A percentile compares a stretch with the other conserved stretches of the same genome.
Conservation (phyloP, 2,888 invertebrate genomes). For the Caenorhabditis becei region DNA sequence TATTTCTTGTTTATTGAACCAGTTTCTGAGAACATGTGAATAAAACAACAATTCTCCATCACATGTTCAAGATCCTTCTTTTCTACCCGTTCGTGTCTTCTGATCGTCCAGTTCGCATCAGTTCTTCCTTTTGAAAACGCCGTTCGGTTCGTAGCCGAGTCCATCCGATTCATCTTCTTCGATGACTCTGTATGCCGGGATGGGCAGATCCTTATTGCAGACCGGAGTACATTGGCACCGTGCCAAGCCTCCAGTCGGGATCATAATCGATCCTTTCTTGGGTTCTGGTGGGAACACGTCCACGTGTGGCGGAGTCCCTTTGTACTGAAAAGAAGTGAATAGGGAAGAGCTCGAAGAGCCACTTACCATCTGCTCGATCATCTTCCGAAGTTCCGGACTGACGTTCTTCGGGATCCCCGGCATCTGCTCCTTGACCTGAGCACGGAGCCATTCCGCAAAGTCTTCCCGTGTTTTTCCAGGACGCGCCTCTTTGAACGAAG, state of each 20-base stretch:
- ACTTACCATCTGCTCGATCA: conserved; percentile 5
- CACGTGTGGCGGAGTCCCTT: background rate
- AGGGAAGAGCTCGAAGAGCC: background rate
- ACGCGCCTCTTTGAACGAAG: background rate
- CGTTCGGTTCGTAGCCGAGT: background rate
- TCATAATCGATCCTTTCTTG: background rate
- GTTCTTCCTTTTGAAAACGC: too few species aligned
- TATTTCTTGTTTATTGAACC: too few species aligned
- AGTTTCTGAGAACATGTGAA: too few species aligned
- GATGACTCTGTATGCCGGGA: background rate
- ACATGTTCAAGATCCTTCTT: too few species aligned
- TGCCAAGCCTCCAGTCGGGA: conserved; percentile 10
- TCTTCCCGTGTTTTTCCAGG: background rate
- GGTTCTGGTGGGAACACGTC: conserved; percentile 13
- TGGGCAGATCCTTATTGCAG: background rate
- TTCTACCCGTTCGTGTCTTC: too few species aligned
- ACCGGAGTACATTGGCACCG: background rate
- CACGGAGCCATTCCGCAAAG: background rate
- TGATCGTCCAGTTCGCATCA: too few species aligned
- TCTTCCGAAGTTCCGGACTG: conserved; percentile 13
- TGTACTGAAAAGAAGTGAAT: background rate
- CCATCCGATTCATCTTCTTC: background rate
- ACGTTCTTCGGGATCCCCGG: background rate
- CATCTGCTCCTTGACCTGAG: background rate
- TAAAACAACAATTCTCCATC: too few species aligned